phyloP scores from a whole-genome alignment of 2,797 vertebrate genomes.

The Tapirus indicus region DNA sequence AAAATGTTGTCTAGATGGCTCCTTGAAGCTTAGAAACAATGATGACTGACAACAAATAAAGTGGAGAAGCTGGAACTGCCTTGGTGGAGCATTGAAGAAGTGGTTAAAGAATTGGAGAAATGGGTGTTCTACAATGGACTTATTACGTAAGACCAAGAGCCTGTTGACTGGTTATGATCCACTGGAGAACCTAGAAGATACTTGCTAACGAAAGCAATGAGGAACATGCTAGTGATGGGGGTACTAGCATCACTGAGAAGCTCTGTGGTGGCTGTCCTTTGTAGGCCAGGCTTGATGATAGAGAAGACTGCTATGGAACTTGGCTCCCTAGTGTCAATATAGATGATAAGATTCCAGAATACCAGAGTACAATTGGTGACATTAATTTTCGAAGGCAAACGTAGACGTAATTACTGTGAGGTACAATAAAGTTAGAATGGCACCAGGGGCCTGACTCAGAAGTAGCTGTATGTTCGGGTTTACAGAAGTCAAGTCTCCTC shows the following conservation, averaged over 20 bases:
- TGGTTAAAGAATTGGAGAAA: too few relatives aligned
- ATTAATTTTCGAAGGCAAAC: constrained; percentile 8
- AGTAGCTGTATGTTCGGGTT: background rate
- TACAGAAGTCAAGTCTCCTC: background rate
- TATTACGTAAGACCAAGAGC: background rate
- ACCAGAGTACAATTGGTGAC: background rate
- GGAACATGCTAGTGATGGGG: background rate
- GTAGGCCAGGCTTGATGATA: too few relatives aligned
- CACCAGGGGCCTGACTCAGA: background rate
- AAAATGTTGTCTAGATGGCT: too few relatives aligned
- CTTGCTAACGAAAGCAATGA: background rate
- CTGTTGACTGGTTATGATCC: background rate
- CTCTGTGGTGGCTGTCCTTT: too few relatives aligned
- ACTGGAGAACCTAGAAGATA: background rate
- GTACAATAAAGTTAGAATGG: background rate
- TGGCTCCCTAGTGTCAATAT: background rate
- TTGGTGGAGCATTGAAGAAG: too few relatives aligned
- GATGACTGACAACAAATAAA: too few relatives aligned
- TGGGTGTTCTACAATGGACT: too few relatives aligned
- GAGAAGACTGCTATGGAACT: too few relatives aligned
- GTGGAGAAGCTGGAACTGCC: too few relatives aligned
- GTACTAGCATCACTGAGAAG: too few relatives aligned
- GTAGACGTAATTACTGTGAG: background rate
- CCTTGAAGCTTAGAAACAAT: too few relatives aligned
- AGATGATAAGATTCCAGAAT: background rate